Conservation (phyloP, 2,888 invertebrate genomes). For the Marronus borbonicus region DNA sequence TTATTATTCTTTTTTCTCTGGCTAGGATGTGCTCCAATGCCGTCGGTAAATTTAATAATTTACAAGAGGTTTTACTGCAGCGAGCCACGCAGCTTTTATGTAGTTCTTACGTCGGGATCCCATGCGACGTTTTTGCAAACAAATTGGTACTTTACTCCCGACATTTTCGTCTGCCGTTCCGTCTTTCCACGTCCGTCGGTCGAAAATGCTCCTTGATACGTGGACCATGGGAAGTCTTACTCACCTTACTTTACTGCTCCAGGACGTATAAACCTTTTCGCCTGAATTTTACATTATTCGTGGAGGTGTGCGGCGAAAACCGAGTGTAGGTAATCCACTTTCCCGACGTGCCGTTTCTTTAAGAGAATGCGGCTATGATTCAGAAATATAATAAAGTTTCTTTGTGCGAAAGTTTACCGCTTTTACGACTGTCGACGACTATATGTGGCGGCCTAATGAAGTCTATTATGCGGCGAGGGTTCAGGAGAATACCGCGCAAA, state of each 20-base stretch:
- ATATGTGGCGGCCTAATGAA: background rate
- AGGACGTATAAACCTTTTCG: conserved; percentile 47
- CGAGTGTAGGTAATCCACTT: conserved; percentile 17
- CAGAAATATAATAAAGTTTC: conserved; percentile 25
- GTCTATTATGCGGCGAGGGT: background rate
- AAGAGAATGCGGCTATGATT: conserved; percentile 12
- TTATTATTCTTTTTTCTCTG: conserved; percentile 5
- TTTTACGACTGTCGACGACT: conserved; percentile 1
- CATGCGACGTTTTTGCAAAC: conserved; percentile 44
- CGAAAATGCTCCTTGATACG: conserved; percentile 37
- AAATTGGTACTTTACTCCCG: conserved; percentile 40
- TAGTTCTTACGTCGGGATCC: conserved; percentile 42
- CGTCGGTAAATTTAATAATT: conserved; percentile 41
- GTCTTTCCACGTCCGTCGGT: conserved; percentile 6
- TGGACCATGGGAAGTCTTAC: conserved; percentile 46
- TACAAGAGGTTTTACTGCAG: conserved; percentile 43
- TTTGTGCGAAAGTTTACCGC: conserved; percentile 18
- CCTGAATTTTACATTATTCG: conserved; percentile 44
- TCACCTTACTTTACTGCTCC: conserved; percentile 45
- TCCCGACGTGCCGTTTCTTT: conserved; percentile 6
- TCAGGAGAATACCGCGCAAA: background rate
- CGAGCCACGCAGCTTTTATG: conserved; percentile 40
- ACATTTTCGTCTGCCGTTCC: background rate
- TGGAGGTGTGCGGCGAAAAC: conserved; percentile 21
- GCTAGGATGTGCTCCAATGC: background rate